Base-by-base conservation (phyloP, 2,888 invertebrate species). In the Hirtodrosophila confusa region DNA sequence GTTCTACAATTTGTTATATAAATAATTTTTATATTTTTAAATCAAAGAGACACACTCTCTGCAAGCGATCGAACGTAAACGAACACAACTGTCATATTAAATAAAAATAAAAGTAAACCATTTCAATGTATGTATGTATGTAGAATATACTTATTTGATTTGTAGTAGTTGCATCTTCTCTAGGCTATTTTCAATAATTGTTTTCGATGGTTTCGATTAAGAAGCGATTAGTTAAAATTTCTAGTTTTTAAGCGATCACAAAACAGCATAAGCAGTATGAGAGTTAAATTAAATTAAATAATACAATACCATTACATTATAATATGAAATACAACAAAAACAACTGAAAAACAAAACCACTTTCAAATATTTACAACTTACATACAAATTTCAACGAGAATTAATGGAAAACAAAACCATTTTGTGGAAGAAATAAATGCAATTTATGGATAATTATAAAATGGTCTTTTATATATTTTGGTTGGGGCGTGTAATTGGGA, bases 311-410 rank as follows among this genome's bases (percentile, higher is more conserved):
- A 76, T 66, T 69, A 55, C 57, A 58, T 71, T 48, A 82, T 69
- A 67, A 53, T 65, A 83, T 64, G 64, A 33, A 73, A 69, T 65
- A 69, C 63, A 71, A 60, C 54, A 71, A 65, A 17, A 17, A 17
- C 17, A 55, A 72, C 57, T 37, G 60, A 69, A 49, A 63, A 75
- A 71, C 58, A 79, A 67, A 79, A 69, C 37, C 68, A 77, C 48
- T 86, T 86, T 86, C 62, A 85, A 82, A 80, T 84, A 82, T 86
- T 80, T 82, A 86, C 82, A 82, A 86, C 67, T 84, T 86, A 86
- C 73, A 75, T 75, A 83, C 62, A 80, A 80, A 83, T 71, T 86
- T 83, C 78, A 86, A 78, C 74, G 78, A 71, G 67, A 86, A 80
- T 73, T 84, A 75, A 73, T 78, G 78, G 66, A 68, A 71, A 60